These are phyloP conservation scores for Callyntrura guangdongensis DNA, from an alignment of 2,888 invertebrate genomes.

Conservation along the genomic window DNA sequence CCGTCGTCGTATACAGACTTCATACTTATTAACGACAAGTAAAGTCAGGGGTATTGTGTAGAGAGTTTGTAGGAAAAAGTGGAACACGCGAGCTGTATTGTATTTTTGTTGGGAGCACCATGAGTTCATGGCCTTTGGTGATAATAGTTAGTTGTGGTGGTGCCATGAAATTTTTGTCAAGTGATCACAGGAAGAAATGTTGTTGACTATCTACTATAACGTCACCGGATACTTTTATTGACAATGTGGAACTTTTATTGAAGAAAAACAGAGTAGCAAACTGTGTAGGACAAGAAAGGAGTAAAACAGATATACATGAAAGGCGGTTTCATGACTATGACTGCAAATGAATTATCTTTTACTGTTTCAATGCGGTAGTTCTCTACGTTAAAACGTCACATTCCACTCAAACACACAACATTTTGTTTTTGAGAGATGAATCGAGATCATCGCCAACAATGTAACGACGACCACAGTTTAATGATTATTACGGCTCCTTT, in stretches of 20 bases:
- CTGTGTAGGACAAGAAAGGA: not conserved
- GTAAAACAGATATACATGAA: conserved; percentile 1
- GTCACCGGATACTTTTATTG: conserved; percentile 25
- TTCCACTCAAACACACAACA: too few relatives aligned
- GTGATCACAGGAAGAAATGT: not conserved
- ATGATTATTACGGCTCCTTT: not conserved
- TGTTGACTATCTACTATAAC: conserved; percentile 11
- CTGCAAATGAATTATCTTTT: conserved; percentile 3
- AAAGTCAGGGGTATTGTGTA: not conserved
- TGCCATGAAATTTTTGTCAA: not conserved
- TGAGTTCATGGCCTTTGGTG: not conserved
- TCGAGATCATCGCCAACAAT: not conserved
- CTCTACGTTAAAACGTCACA: not conserved
- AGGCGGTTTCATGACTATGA: not conserved
- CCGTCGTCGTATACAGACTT: too few relatives aligned
- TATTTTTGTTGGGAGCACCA: not conserved
- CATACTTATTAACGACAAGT: not conserved
- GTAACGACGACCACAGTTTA: not conserved
- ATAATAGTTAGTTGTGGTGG: not conserved
- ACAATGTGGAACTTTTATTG: conserved; percentile 30
- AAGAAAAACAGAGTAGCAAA: conserved; percentile 17
- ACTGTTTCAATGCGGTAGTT: too few relatives aligned
- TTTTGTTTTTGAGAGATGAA: not conserved
- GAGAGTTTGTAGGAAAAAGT: not conserved
- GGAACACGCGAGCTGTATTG: not conserved